A percentile compares a stretch with the other conserved stretches of the same genome.
Evolutionary conservation across 2,113 vertebrate genomes (phyloP).

Genomic region (Platanista minor): DNA sequence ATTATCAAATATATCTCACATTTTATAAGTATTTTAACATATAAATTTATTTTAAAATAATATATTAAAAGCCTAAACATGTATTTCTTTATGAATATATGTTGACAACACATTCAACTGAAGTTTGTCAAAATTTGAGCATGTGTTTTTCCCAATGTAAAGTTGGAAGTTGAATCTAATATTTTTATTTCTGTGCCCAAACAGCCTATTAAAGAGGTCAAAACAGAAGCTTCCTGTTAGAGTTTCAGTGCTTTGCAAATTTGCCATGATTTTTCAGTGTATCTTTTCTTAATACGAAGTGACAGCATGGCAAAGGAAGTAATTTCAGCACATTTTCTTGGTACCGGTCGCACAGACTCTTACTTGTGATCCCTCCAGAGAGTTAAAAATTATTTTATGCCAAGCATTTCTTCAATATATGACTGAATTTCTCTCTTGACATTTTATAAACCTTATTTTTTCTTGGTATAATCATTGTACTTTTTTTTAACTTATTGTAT

Average conservation of each 20-base stretch:
- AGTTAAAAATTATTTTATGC: not conserved
- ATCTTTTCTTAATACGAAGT: not conserved
- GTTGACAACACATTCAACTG: not conserved
- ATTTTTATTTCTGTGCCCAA: not conserved
- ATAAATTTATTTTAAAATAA: not conserved
- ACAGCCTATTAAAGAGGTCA: slow-evolving; percentile 18
- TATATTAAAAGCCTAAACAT: not conserved
- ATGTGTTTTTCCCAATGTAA: not conserved
- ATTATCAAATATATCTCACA: not conserved
- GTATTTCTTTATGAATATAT: not conserved
- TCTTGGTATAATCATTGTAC: not conserved
- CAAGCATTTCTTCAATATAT: not conserved
- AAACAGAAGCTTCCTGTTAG: not conserved
- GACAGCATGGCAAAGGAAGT: not conserved
- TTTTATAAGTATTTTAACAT: not conserved
- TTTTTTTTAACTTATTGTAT: not conserved
- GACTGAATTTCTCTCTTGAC: not conserved
- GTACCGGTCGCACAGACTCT: not conserved
- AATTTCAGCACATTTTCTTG: slow-evolving; percentile 17
- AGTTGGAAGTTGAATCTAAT: not conserved
- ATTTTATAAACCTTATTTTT: not conserved
- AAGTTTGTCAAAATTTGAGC: not conserved
- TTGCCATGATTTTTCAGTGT: not conserved
- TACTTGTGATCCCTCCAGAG: not conserved
- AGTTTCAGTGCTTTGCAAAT: not conserved